Conservation (phyloP, 2,113 vertebrate species). For the Eclectus roratus region DNA sequence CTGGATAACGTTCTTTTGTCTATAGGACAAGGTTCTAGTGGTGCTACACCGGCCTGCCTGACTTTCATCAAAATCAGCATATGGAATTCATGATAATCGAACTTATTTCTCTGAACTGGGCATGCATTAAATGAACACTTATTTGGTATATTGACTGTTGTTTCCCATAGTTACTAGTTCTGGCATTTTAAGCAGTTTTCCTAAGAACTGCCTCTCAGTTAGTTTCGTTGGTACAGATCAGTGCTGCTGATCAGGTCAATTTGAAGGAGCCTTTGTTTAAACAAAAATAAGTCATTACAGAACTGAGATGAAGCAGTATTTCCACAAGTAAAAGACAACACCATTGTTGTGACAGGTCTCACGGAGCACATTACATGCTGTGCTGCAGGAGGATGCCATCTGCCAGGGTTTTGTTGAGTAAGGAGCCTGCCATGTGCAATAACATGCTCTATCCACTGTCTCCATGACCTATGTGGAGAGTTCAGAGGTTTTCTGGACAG, state of each 20-base stretch:
- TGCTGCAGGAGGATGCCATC: not conserved
- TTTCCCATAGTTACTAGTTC: not conserved
- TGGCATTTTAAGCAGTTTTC: not conserved
- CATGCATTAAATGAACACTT: not conserved
- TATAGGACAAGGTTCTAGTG: not conserved
- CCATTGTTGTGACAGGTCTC: fast-evolving
- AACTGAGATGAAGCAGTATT: not conserved
- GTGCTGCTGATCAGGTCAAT: not conserved
- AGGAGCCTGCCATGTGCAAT: not conserved
- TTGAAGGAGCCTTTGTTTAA: not conserved
- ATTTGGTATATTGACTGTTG: not conserved
- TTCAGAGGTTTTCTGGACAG: not conserved
- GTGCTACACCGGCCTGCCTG: not conserved
- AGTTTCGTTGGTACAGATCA: not conserved
- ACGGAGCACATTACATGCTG: fast-evolving
- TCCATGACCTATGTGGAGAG: not conserved
- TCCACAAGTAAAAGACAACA: not conserved
- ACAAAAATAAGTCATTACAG: not conserved
- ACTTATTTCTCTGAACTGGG: not conserved
- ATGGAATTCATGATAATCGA: not conserved
- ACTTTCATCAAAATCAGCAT: not conserved
- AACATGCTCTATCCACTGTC: not conserved
- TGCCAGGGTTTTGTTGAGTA: not conserved
- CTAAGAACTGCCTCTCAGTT: not conserved
- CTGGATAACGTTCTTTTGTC: not conserved